Evolutionary conservation across 2,888 invertebrate genomes (phyloP).

Genomic region (Metallyticus violacea): DNA sequence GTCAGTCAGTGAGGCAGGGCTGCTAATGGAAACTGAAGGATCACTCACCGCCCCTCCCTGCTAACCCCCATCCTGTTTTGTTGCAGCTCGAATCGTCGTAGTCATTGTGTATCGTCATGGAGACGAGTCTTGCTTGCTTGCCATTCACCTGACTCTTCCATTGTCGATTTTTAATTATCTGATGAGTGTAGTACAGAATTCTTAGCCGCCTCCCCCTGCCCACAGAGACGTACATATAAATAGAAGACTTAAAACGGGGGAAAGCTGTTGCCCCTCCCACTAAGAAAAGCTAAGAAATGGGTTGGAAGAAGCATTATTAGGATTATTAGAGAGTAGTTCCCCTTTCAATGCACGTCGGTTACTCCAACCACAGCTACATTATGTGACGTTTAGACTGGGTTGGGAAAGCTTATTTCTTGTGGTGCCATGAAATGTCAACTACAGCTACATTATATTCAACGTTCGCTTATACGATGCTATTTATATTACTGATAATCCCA

Average conservation of each 20-base stretch:
- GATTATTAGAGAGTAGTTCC: neutral
- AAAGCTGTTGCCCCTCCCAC: neutral
- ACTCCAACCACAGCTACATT: neutral
- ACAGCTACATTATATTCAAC: neutral
- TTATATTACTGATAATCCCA: neutral
- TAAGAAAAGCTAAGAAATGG: neutral
- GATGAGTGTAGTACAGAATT: neutral
- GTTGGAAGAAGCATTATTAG: neutral
- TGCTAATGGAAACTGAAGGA: constrained; percentile 18
- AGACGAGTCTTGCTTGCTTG: neutral
- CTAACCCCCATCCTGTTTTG: neutral
- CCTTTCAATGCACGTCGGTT: neutral
- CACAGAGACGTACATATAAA: neutral
- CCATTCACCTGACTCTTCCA: neutral
- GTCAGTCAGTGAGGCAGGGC: neutral
- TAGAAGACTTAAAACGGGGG: neutral
- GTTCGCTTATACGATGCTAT: neutral
- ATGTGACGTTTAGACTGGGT: no score
- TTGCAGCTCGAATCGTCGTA: neutral
- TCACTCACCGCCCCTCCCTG: neutral
- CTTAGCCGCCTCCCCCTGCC: neutral
- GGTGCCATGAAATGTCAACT: neutral
- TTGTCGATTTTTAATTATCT: neutral
- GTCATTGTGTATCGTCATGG: neutral
- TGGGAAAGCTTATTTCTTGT: no score